Conservation (phyloP, 2,113 vertebrate species). For the Ptilonorhynchus violaceus region DNA sequence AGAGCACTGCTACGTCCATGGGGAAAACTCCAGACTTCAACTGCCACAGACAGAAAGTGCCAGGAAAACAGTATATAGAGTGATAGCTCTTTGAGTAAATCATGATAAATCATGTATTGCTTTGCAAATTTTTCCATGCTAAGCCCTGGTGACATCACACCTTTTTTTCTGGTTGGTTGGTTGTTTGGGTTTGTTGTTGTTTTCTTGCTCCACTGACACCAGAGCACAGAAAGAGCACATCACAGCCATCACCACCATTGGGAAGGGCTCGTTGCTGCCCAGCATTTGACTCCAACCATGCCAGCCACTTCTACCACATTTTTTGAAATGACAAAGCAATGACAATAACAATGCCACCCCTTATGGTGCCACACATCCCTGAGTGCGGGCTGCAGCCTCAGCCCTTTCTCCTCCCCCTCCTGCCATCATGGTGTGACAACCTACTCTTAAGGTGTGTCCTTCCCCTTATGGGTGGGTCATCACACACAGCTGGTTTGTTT, state of each 20-base stretch:
- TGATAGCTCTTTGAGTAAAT: neutral
- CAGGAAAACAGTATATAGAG: neutral
- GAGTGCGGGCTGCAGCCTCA: neutral
- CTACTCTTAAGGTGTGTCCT: neutral
- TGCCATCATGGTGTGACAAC: neutral
- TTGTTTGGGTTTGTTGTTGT: neutral
- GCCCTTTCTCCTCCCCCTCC: neutral
- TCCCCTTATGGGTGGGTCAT: neutral
- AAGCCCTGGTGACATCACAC: neutral
- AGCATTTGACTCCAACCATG: rapidly evolving
- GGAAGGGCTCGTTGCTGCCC: neutral
- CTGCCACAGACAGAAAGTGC: neutral
- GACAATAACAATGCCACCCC: neutral
- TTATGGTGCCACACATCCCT: rapidly evolving
- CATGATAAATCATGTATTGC: neutral
- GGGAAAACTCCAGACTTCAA: neutral
- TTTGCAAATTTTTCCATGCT: neutral
- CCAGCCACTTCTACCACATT: neutral
- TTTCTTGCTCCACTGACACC: neutral
- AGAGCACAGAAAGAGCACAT: neutral
- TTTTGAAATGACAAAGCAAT: neutral
- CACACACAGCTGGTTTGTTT: neutral
- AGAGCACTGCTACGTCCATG: neutral
- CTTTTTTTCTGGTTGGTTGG: rapidly evolving
- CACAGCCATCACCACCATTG: rapidly evolving